phyloP scores from a whole-genome alignment of 2,113 vertebrate genomes.

The Coturnix japonica region DNA sequence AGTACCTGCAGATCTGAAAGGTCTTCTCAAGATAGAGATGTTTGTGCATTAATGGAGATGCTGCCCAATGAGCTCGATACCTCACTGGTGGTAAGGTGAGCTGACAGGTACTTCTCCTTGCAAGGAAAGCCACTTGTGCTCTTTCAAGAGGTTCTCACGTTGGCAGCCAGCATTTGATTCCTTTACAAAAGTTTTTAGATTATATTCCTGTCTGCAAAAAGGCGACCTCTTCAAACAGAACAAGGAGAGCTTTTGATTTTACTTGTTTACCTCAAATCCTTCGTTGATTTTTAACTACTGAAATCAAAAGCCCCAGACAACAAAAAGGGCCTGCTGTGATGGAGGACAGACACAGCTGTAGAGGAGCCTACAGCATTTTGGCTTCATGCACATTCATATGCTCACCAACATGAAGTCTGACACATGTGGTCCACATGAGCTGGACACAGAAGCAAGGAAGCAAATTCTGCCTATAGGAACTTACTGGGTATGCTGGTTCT shows the following conservation, averaged over 20 bases:
- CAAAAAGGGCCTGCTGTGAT: not conserved
- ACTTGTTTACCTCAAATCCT: slow-evolving; percentile 37
- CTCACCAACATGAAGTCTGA: not conserved
- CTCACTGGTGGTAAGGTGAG: slow-evolving; percentile 24
- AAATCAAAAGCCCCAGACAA: not conserved
- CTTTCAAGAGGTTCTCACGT: slow-evolving; percentile 26
- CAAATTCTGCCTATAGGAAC: not conserved
- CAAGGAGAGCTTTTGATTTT: not conserved
- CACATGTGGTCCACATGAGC: not conserved
- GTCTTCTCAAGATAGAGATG: not conserved
- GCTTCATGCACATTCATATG: not conserved
- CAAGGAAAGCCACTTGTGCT: slow-evolving; percentile 36
- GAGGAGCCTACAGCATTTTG: not conserved
- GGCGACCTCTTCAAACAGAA: slow-evolving; percentile 44
- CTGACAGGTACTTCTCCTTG: slow-evolving; percentile 14
- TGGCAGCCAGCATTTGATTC: not conserved
- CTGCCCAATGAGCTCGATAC: not conserved
- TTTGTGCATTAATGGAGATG: not conserved
- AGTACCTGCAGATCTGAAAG: not conserved
- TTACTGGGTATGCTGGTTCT: not conserved
- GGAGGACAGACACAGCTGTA: not conserved
- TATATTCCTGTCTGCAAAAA: not conserved
- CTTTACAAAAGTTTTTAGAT: slow-evolving; percentile 15
- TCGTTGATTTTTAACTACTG: slow-evolving; percentile 17
- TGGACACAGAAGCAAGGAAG: not conserved